Base-by-base conservation (phyloP, 64 coral and sea anemone species). In the Montipora cactus region DNA sequence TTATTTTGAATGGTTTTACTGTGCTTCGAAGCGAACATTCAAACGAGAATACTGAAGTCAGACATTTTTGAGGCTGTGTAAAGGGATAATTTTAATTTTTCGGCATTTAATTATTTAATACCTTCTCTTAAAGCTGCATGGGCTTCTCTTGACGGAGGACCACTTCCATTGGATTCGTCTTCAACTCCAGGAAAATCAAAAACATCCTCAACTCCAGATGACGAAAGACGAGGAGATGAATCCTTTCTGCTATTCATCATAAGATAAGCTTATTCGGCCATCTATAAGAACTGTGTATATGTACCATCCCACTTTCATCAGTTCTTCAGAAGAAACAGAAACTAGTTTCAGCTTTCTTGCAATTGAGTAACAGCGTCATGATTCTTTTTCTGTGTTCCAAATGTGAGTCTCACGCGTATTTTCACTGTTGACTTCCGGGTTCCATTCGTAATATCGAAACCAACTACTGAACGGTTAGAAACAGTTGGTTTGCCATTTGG, bases 71-170 rank as follows among this genome's bases (percentile, higher is more conserved):
- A 8, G 7, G 6, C 7, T 57, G 53, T 6, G 3, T 57, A 57
- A 57, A 57, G 4, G 53, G 37, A 37, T 37, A 37, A 37, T 37
- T 37, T 37, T 37, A 37, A 37, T 37, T 37, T 37, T 57, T 8
- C 3, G 9, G 61, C 2, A 14, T 12, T 12, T 16, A 4, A 64
- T 92, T 1, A 14, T 12, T 12, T 16, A 4, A 64, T 92, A 95
- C 94, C 94, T 92, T 74, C 64, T 51, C 66, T 92, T 6, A 95
- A 68, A 19, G 90, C 90, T 52, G 47, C 0, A 37, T 95, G 76
- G 2, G 84, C 85, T 21, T 95, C 94, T 77, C 79, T 92, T 18
- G 85, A 44, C 11, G 79, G 67, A 18, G 58, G 87, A 5, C 81
- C 84, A 76, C 71, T 89, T 59, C 59, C 95, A 78, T 12, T 49